Evolutionary conservation across 1,140 invertebrate genomes (phyloP), one percentile per base, ranked within the genome.

Genomic region (Lepidurus packardi): DNA sequence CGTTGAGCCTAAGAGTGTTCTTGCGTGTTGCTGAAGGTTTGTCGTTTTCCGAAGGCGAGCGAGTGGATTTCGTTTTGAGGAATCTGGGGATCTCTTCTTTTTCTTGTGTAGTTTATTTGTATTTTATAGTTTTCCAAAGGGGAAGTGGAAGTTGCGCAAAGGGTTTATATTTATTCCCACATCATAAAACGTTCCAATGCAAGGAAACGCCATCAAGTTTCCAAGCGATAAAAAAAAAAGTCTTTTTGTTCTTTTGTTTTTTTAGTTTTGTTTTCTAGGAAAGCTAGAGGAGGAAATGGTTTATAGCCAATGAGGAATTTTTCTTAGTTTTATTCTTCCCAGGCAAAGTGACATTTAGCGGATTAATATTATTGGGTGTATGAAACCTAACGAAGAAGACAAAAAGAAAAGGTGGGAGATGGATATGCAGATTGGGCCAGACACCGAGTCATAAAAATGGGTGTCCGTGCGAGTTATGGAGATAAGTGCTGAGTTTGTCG

Each of bases 381-480:
- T 65, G 7, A 65, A 65, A n/a, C 16, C 53, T 65, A 21, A 7
- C 21, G 53, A 65, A 21, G 53, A n/a, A 65, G 21, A 47, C 10
- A 4, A 47, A 47, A 65, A 21, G 53, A 13, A 65, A 21, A 65
- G 21, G 21, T 7, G 53, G 53, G 53, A 65, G 53, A 65, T 65
- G 53, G 53, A 65, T 65, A 65, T 65, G 53, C 16, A 65, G 53
- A 65, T 65, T 65, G 16, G 53, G 16, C 53, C 10, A 21, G 53
- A 65, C 53, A 65, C 53, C 53, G 53, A 65, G 53, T 65, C 53
- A 65, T 65, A 65, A 65, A 65, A 65, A 65, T 65, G 53, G 53
- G 53, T 65, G 53, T 65, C 53, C 53, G 21, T 65, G 21, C 53
- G 53, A 65, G 53, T 65, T 65, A 65, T 65, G 53, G 53, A 65